Conservation (phyloP, 2,113 vertebrate species). For the Osmerus mordax region DNA sequence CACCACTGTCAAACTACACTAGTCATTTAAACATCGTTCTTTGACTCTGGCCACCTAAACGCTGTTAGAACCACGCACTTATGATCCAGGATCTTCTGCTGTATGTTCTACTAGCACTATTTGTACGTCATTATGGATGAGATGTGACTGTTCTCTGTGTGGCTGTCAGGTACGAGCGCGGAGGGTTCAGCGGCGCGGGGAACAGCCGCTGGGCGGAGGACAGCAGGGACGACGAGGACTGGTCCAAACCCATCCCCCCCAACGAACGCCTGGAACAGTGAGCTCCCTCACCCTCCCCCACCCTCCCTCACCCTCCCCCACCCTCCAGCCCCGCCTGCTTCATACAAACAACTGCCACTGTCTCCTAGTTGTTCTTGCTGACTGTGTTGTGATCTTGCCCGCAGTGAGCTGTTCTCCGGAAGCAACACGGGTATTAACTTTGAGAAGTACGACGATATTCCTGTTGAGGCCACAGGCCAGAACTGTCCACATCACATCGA, state of each 20-base stretch:
- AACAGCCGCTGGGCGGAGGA: slow-evolving; percentile 93
- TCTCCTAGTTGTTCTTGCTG: neutral
- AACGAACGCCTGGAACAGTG: slow-evolving; percentile 94
- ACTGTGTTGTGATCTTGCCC: slow-evolving; percentile 15
- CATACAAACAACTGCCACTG: neutral
- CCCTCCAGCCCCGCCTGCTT: neutral
- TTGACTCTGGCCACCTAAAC: too few species aligned
- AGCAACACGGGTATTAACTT: slow-evolving; percentile 98
- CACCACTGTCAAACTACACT: too few species aligned
- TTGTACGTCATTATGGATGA: too few species aligned
- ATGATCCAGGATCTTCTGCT: too few species aligned
- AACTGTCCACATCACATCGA: slow-evolving; percentile 94
- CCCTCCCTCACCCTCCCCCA: neutral
- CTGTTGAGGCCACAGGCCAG: slow-evolving; percentile 93
- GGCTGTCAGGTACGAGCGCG: slow-evolving; percentile 70
- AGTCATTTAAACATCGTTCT: too few species aligned
- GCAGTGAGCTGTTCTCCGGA: slow-evolving; percentile 89
- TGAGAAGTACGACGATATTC: slow-evolving; percentile 99
- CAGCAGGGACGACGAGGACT: slow-evolving; percentile 88
- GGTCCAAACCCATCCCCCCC: slow-evolving; percentile 90
- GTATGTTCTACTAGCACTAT: too few species aligned
- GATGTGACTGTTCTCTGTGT: neutral
- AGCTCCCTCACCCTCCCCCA: slow-evolving; percentile 49
- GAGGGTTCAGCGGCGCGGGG: slow-evolving; percentile 84
- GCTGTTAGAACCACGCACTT: too few species aligned